Evolutionary conservation across 1,140 invertebrate species (phyloP), one percentile per base, ranked within the genome.

Genomic region (Bombus superbus): DNA sequence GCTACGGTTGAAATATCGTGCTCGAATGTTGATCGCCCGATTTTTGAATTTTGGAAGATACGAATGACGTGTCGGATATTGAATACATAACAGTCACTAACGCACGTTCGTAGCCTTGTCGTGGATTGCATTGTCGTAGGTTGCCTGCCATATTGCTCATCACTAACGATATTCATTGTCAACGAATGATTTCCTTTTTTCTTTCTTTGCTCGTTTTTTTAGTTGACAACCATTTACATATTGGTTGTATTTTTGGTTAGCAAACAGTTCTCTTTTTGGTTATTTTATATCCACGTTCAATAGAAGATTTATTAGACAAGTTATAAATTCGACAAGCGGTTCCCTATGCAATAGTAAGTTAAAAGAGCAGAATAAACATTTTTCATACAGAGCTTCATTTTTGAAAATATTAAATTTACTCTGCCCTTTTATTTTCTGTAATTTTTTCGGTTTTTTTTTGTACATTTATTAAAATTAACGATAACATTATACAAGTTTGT

Each of bases 131-230:
- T 71, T 85, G 62, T n/a, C 75, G 69, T 89, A 89, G 83, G 47
- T 8, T 89, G 88, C 77, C 88, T 89, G 88, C 71, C 78, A 28
- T 69, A 38, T 32, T 62, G 57, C 42, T 53, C 44, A 71, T 89
- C 59, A 89, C 88, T 89, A 89, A 89, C 83, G 79, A 71, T 74
- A 81, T 57, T 86, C 59, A 62, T n/a, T 11, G 59, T n/a, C 62
- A 80, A 76, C 22, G 57, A 83, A 87, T 47, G 68, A 64, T 72
- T 86, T 74, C 10, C 42, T 28, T 22, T 59, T 25, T 59, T 59
- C 22, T 59, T 25, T 59, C 8, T 25, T 25, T 25, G 25, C 47
- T 59, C 11, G 2, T 77, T 4, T 9, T 44, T 25, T 68, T 38
- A 25, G n/a, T 15, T 32, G n/a, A 64, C 2, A 13, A 2, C 62